phyloP scores from a whole-genome alignment of 2,113 vertebrate genomes.

The Melierax canorus region DNA sequence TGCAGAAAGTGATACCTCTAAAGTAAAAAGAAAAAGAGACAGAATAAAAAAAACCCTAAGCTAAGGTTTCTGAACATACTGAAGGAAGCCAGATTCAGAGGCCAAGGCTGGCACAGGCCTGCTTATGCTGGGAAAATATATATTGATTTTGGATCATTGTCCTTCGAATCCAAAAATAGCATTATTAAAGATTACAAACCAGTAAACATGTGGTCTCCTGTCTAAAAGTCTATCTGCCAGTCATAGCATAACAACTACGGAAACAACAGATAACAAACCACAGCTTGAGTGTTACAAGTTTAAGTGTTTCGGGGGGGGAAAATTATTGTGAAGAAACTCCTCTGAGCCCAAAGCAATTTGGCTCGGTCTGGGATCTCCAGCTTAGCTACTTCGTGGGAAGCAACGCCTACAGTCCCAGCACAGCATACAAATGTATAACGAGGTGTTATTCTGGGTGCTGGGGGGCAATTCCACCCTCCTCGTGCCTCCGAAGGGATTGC shows the following conservation, averaged over 20 bases:
- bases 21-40: not conserved
- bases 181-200: conserved; percentile 10
- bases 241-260: not conserved
- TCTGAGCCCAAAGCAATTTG: not conserved
- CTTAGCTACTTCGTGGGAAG: not conserved
- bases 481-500: accelerated
- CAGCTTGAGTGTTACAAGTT: not conserved
- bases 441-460: not conserved
- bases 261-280: conserved; percentile 3
- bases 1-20: not conserved
- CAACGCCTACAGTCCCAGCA: not conserved
- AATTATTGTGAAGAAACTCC: not conserved
- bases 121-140: conserved; percentile 29
- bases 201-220: not conserved
- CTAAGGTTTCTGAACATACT: not conserved
- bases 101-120: conserved; percentile 11
- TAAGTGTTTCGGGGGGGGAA: not conserved
- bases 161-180: not conserved
- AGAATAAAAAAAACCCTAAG: not conserved
- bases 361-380: not conserved
- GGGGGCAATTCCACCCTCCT: not conserved
- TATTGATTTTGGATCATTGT: conserved; percentile 46
- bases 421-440: not conserved
- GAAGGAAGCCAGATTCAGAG: not conserved
- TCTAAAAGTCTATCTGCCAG: not conserved